Evolutionary conservation across 2,888 invertebrate genomes (phyloP).

Genomic region (Adineta ricciae): DNA sequence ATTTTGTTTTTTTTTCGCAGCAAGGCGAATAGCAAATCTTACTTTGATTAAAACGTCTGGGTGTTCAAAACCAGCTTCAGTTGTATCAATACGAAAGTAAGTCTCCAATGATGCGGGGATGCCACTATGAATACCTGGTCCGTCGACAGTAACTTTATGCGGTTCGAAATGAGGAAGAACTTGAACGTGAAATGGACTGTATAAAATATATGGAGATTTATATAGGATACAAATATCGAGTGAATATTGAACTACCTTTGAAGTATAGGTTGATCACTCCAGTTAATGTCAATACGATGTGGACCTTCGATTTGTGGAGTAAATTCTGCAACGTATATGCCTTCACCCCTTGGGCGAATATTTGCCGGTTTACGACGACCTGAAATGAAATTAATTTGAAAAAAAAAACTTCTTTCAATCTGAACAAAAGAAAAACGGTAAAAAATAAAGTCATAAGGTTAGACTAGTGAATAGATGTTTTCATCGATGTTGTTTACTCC

Average conservation of each 20-base stretch:
- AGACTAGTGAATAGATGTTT: too few relatives aligned
- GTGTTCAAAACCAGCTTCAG: constrained; percentile 55
- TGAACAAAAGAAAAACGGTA: too few relatives aligned
- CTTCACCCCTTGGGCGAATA: constrained; percentile 55
- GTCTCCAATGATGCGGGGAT: constrained; percentile 62
- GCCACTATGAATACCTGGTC: constrained; percentile 59
- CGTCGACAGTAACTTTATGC: constrained; percentile 63
- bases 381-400: not conserved
- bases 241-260: not conserved
- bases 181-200: constrained; percentile 65
- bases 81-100: constrained; percentile 51
- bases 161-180: constrained; percentile 65
- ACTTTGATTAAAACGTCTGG: constrained; percentile 53
- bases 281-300: constrained; percentile 60
- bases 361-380: constrained; percentile 15
- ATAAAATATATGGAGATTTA: not conserved
- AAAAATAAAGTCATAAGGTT: too few relatives aligned
- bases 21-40: not conserved
- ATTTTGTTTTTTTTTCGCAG: too few relatives aligned
- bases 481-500: not conserved
- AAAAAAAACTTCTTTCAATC: too few relatives aligned
- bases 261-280: constrained; percentile 27
- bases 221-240: not conserved
- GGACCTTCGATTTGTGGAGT: constrained; percentile 63
- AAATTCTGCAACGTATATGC: constrained; percentile 69